Base-by-base conservation (phyloP, 2,888 invertebrate species). In the Scrobipalpa costella region DNA sequence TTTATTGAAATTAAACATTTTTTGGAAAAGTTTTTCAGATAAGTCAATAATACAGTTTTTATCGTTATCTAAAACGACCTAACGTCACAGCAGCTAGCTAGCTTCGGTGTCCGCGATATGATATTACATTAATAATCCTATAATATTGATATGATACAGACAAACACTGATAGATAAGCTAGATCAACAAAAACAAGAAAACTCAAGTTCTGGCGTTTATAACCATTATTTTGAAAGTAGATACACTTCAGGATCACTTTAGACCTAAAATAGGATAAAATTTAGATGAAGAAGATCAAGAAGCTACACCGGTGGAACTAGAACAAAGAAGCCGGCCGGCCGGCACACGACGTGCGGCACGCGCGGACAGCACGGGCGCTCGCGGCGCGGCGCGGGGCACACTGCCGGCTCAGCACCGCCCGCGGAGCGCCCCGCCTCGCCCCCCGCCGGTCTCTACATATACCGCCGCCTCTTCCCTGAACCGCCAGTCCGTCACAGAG, bases 401-500 rank as follows among this genome's bases (percentile, higher is more conserved):
- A 52, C 52, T 52, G 52, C 71, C 63, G 61, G 60, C 65, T 69
- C 73, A 74, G 79, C 78, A 78, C 66, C 73, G 78, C 76, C 82
- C 81, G 83, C 84, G 80, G 79, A 75, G 77, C 68, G 78, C 74
- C 49, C 63, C 60, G 61, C 38, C 52, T 57, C 82, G 81, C 85
- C 83, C 83, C 78, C 74, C 84, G 76, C 85, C 76, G 75, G 75
- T 70, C 78, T 85, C 88, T 90, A 90, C 92, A 92, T 87, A 92
- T 89, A 83, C 72, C 74, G 80, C 79, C 71, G 71, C 72, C 77
- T 78, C 82, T 78, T 77, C 81, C 83, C 81, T 73, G 72, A 80
- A 78, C 80, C 90, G 86, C 78, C 90, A 92, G 92, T 92, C 88
- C 86, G 86, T 90, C 85, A 88, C 83, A 86, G 74, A 88, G 75